A percentile compares a stretch with the other conserved stretches of the same genome.
Evolutionary conservation across 2,797 vertebrate species (phyloP).

Genomic region (Bovichtus diacanthus): DNA sequence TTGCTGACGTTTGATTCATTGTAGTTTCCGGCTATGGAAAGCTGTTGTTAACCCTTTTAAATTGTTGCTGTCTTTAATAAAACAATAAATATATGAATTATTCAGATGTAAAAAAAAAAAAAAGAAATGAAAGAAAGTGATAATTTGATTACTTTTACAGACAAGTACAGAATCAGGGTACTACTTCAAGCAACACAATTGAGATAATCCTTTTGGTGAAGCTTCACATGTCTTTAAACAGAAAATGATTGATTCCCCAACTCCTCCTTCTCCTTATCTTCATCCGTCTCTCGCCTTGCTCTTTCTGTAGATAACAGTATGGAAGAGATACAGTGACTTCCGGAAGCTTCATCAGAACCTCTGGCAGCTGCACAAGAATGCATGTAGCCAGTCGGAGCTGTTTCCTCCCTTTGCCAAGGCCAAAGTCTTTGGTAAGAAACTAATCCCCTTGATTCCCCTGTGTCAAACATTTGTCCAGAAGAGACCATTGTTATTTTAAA

Average conservation of each 20-base stretch:
- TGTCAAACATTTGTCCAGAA: background rate
- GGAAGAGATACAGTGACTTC: conserved; percentile 99
- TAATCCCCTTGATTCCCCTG: background rate
- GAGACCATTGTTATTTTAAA: background rate
- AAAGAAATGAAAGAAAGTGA: too few relatives aligned
- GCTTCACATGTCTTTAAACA: background rate
- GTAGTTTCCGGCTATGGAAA: background rate
- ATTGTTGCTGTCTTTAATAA: background rate
- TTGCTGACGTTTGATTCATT: background rate
- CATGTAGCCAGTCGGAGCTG: conserved; percentile 93
- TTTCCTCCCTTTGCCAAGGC: conserved; percentile 98
- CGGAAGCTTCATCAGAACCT: conserved; percentile 97
- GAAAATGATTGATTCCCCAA: background rate
- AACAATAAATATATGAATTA: background rate
- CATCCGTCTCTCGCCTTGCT: conserved; percentile 13
- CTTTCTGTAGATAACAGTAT: conserved; percentile 91
- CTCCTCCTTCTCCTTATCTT: background rate
- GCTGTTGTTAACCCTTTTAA: background rate
- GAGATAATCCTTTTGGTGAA: background rate
- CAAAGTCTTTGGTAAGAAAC: conserved; percentile 95
- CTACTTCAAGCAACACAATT: background rate
- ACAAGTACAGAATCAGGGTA: background rate
- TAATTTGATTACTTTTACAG: background rate
- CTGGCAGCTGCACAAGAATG: conserved; percentile 95
- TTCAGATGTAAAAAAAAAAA: background rate